phyloP scores from a whole-genome alignment of 2,888 invertebrate species.

The Perizoma flavofasciatum region DNA sequence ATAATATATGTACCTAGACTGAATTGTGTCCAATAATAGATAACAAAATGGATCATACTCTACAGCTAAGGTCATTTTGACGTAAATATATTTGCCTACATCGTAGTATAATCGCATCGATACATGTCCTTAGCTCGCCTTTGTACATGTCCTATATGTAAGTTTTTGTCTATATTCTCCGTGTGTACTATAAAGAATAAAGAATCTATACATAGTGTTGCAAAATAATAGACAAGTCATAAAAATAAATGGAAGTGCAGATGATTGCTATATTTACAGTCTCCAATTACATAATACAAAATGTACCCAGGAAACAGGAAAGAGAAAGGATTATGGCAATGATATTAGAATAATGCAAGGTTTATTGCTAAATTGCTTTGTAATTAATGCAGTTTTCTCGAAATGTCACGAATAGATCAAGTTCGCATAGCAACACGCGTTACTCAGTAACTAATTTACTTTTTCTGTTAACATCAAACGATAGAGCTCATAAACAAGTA shows the following conservation, averaged over 20 bases:
- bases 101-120: too few species aligned
- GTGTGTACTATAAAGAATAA: too few species aligned
- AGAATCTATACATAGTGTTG: neutral
- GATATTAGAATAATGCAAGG: conserved; percentile 11
- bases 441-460: neutral
- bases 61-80: too few species aligned
- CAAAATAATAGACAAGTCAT: conserved; percentile 12
- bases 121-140: too few species aligned
- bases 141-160: too few species aligned
- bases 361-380: neutral
- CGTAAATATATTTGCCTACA: too few species aligned
- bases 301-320: neutral
- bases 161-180: too few species aligned
- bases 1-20: too few species aligned
- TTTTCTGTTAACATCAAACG: too few species aligned
- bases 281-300: neutral
- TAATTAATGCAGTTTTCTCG: conserved; percentile 2
- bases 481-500: too few species aligned
- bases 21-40: too few species aligned
- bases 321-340: conserved; percentile 1
- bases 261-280: neutral
- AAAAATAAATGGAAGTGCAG: neutral
- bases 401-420: conserved; percentile 8
- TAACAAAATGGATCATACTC: too few species aligned
- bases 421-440: conserved; percentile 7